Evolutionary conservation across 2,888 invertebrate species (phyloP).

Genomic region (Nephrotoma appendiculata): DNA sequence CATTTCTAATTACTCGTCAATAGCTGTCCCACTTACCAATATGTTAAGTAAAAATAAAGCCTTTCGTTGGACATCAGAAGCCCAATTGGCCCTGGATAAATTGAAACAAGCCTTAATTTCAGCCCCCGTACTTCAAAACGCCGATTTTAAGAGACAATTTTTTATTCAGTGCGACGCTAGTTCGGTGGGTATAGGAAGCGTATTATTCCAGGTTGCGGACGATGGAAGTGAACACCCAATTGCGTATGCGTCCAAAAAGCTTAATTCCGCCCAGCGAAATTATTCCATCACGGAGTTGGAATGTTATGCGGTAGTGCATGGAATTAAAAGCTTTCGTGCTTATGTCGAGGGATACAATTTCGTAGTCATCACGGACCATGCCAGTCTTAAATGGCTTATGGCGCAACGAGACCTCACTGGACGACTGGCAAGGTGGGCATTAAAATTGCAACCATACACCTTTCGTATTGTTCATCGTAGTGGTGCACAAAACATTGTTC

Average conservation of each 20-base stretch:
- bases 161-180: background rate
- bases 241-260: background rate
- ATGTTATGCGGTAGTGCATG: background rate
- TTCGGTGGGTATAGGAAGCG: background rate
- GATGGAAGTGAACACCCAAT: background rate
- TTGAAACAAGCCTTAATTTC: constrained; percentile 6
- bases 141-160: background rate
- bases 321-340: background rate
- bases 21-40: background rate
- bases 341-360: too few relatives aligned
- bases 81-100: constrained; percentile 5
- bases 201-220: background rate
- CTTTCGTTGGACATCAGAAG: constrained; percentile 8
- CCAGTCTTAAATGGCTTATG: too few relatives aligned
- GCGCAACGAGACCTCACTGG: too few relatives aligned
- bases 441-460: background rate
- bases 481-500: background rate
- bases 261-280: too few relatives aligned
- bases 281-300: background rate
- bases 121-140: background rate
- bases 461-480: background rate
- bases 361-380: too few relatives aligned
- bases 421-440: too few relatives aligned
- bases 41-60: constrained; percentile 7
- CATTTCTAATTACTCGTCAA: too few relatives aligned